Base-by-base conservation (phyloP, 1,140 invertebrate species). In the Calephelis virginiensis region DNA sequence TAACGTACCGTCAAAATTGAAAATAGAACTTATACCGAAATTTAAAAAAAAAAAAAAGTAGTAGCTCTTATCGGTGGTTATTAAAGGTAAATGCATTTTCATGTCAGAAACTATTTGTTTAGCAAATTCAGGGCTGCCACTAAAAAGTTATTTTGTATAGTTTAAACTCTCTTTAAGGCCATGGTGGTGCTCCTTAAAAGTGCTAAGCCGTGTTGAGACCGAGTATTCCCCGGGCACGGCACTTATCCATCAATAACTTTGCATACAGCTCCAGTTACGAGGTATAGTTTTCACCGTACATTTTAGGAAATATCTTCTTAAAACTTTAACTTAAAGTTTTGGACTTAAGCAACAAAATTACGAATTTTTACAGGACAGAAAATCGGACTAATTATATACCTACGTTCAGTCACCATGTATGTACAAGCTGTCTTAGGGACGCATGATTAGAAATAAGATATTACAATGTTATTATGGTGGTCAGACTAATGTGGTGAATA, bases 181-280 rank as follows among this genome's bases (percentile, higher is more conserved):
- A 60, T 69, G 70, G 75, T 69, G 74, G 71, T 69, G 74, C 75
- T 70, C 72, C 73, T 83, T 81, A 82, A 83, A 83, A 90, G 87
- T 90, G 87, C 83, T 83, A 89, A 87, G 85, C 76, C 87, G 83
- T 90, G 87, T 90, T 53, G 86, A 80, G 87, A 85, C 82, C 75
- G 45, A 17, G 63, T 82, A 86, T 83, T 90, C 85, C 87, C 87
- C 71, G 74, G 77, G 77, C 70, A 74, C 64, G 72, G 49, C 71
- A 70, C 84, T 83, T 87, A 90, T 89, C 87, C 86, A 89, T 90
- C 86, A 90, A 90, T 90, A 90, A 83, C 81, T 88, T 87, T 89
- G 86, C 87, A 90, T 90, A 86, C 74, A 63, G 50, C 50, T 56
- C 28, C 50, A 53, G 47, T 67, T 63, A 59, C 65, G 61, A 40